Base-by-base conservation (phyloP, 2,888 invertebrate species). In the Lepidocyrtinus sp. region DNA sequence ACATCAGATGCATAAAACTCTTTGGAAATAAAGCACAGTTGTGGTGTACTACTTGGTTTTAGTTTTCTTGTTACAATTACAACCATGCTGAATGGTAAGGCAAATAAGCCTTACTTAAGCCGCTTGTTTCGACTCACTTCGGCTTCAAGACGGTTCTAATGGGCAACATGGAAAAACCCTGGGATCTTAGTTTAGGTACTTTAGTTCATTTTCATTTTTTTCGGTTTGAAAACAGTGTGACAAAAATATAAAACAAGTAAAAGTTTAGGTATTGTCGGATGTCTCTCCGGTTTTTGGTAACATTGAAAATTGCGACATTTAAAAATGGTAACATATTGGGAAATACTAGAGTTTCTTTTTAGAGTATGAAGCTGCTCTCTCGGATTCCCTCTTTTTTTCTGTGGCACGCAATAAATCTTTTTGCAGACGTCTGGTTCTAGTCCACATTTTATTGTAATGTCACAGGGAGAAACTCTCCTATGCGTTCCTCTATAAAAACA, bases 401-500 rank as follows among this genome's bases (percentile, higher is more conserved):
- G 61, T 73, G 59, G 7, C 74, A 64, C 65, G 69, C 46, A 63
- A 79, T 74, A 79, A 79, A 79, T 74, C 69, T 73, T 78, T 17
- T 25, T 19, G 36, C 7, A 73, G 68, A 78, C 73, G 50, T 67
- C 74, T 74, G 65, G 27, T 67, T 19, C 64, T 25, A 75, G 69
- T 69, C 70, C 62, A 50, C 76, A 76, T 76, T 76, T 59, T 70
- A 76, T 76, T 76, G 59, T 64, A 76, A 64, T 76, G 76, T 76
- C 70, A 75, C n/a, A 50, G 63, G 27, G 62, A 67, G 19, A 65
- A 21, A 26, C 27, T 19, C 24, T 1, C n/a, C 50, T 50, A 21
- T 59, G 59, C 12, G 59, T 59, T 3, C 22, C 19, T n/a, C 59
- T 59, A 59, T 59, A 59, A 59, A 59, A 59, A 59, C 59, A 59